Percentiles rank a stretch among this genome's conserved stretches.
phyloP scores from a whole-genome alignment of 2,797 vertebrate genomes.

The Balearica regulorum region DNA sequence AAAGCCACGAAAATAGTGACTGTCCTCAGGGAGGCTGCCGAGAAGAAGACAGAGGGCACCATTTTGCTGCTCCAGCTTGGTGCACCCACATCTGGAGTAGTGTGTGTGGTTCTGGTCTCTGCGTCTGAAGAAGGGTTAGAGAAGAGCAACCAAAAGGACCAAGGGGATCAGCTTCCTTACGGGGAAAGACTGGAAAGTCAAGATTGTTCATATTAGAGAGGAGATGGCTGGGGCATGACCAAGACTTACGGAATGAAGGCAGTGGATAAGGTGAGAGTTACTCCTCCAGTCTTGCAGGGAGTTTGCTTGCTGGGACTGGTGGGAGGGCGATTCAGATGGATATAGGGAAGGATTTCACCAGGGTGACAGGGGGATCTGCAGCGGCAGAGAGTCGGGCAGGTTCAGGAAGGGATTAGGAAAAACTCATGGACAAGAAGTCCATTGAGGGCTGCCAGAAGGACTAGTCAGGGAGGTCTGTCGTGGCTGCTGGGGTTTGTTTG shows the following conservation, averaged over 20 bases:
- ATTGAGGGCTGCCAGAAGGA: background rate
- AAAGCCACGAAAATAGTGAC: background rate
- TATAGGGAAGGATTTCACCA: background rate
- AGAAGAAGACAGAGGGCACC: background rate
- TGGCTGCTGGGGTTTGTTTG: background rate
- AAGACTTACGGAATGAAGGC: background rate
- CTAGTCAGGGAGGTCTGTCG: background rate
- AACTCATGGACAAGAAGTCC: background rate
- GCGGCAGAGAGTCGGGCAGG: background rate
- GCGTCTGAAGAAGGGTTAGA: background rate
- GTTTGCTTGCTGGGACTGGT: background rate
- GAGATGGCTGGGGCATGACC: background rate
- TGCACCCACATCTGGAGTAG: background rate
- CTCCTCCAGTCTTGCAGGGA: fast-evolving
- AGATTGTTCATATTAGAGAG: background rate
- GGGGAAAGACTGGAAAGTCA: background rate
- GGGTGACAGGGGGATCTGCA: background rate
- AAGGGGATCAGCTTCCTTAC: background rate
- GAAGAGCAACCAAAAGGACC: background rate
- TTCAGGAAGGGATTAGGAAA: background rate
- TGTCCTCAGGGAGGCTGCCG: background rate
- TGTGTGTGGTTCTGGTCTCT: background rate
- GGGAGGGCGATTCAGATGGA: background rate
- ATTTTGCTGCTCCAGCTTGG: background rate
- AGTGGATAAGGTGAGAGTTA: background rate